Evolutionary conservation across 2,888 invertebrate species (phyloP), one percentile per base, ranked within the genome.

Genomic region (Melitaea athalia): DNA sequence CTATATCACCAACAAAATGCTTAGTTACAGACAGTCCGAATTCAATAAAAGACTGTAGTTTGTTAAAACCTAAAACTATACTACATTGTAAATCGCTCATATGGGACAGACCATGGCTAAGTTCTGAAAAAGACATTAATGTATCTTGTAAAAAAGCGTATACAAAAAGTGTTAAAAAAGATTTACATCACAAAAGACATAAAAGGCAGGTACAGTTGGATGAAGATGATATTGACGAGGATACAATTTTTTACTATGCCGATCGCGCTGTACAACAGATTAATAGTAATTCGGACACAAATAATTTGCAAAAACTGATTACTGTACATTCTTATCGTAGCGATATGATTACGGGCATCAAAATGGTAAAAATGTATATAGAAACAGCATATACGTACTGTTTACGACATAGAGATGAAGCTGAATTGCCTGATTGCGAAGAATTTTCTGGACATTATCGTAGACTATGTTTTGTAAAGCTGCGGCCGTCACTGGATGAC

Each of bases 311-410:
- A 73, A 88, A 89, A 77, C 67, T 89, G 52, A 75, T 88, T 43
- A 81, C 85, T 15, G 79, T 90, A 59, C 85, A 90, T 72, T 79
- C 82, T 11, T 73, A 79, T 61, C 79, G 84, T 72, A 81, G 67
- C 31, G 82, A 78, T 71, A 68, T 77, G 3, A 85, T 84, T 55
- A 88, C 88, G 86, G 79, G 81, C 31, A 78, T 80, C 3, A 74
- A 75, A 15, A 79, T 84, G 71, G 76, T 88, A 6, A 81, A 84
- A 71, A 85, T 91, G 86, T 90, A 83, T 70, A 79, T 91, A 43
- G 90, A 90, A 81, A 77, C 82, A 17, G 88, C 85, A 3, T 80
- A 81, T 65, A 89, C 91, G 14, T 89, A 74, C 69, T 90, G 90
- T 69, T 72, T 89, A 71, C 79, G 83, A 12, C 78, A 79, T 49